Evolutionary conservation across 2,888 invertebrate species (phyloP).

Genomic region (Pseudococcus viburni): DNA sequence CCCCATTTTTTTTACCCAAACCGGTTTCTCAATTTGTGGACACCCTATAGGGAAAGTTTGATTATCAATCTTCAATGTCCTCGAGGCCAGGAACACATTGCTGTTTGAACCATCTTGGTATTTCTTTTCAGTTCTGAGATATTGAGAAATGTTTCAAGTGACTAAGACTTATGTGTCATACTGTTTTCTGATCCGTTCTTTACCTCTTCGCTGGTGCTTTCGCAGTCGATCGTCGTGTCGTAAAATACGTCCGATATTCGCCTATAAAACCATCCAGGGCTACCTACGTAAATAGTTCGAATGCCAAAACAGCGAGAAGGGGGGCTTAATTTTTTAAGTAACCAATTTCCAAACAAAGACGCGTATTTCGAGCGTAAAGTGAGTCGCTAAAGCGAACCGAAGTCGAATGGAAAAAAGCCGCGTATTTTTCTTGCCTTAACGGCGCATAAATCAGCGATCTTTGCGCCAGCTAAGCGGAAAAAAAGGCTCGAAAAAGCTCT

Average conservation of each 20-base stretch:
- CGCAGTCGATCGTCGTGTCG: not conserved
- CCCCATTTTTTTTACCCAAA: too few species aligned
- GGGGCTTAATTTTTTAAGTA: conserved; percentile 51
- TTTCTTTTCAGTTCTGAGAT: too few species aligned
- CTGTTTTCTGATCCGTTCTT: not conserved
- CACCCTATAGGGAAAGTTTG: too few species aligned
- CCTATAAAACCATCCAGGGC: not conserved
- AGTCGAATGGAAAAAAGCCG: not conserved
- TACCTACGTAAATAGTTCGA: not conserved
- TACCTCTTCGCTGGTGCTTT: not conserved
- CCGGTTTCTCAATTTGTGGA: too few species aligned
- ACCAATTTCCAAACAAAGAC: conserved; percentile 43
- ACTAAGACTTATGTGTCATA: too few species aligned
- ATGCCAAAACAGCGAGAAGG: not conserved
- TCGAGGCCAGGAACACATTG: too few species aligned
- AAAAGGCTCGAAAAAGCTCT: conserved; percentile 15
- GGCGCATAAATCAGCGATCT: conserved; percentile 42
- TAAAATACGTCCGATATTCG: not conserved
- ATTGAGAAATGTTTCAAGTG: too few species aligned
- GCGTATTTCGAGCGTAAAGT: conserved; percentile 41
- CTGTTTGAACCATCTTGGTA: too few species aligned
- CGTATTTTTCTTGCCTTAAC: conserved; percentile 34
- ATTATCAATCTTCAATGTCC: too few species aligned
- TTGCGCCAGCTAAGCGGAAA: conserved; percentile 24
- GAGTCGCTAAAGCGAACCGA: not conserved